Evolutionary conservation across 2,797 vertebrate genomes (phyloP).

Genomic region (Rhinatrema bivittatum): DNA sequence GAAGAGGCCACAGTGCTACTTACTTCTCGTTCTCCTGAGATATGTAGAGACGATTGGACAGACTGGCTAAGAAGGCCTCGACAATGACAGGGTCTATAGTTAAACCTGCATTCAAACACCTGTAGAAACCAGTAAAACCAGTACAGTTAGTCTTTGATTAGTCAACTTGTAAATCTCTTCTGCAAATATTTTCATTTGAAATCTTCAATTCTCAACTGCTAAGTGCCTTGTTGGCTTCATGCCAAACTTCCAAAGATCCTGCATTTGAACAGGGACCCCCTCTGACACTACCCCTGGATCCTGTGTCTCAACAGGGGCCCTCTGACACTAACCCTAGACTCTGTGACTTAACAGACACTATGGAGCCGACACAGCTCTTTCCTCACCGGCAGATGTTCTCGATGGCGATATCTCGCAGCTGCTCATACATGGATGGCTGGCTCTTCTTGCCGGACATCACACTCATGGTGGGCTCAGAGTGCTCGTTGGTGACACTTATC

Average conservation of each 20-base stretch:
- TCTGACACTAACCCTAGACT: too few species aligned
- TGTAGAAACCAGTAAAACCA: conserved; percentile 27
- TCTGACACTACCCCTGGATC: too few species aligned
- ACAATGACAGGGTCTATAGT: conserved; percentile 89
- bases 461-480: conserved; percentile 85
- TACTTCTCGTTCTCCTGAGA: conserved; percentile 97
- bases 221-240: neutral
- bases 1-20: too few species aligned
- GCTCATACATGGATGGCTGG: conserved; percentile 94
- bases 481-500: conserved; percentile 92
- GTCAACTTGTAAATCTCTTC: too few species aligned
- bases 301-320: too few species aligned
- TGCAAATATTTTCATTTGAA: too few species aligned
- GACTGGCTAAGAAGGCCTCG: conserved; percentile 91
- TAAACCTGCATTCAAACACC: conserved; percentile 89
- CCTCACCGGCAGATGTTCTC: conserved; percentile 93
- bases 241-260: too few species aligned
- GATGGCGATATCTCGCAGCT: conserved; percentile 92
- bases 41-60: conserved; percentile 96
- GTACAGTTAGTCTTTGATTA: too few species aligned
- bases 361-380: too few species aligned
- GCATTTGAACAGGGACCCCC: too few species aligned
- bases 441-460: conserved; percentile 70
- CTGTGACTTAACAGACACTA: too few species aligned
- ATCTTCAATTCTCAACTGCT: too few species aligned